phyloP scores from a whole-genome alignment of 2,888 invertebrate genomes.

The Tanypteryx hageni region DNA sequence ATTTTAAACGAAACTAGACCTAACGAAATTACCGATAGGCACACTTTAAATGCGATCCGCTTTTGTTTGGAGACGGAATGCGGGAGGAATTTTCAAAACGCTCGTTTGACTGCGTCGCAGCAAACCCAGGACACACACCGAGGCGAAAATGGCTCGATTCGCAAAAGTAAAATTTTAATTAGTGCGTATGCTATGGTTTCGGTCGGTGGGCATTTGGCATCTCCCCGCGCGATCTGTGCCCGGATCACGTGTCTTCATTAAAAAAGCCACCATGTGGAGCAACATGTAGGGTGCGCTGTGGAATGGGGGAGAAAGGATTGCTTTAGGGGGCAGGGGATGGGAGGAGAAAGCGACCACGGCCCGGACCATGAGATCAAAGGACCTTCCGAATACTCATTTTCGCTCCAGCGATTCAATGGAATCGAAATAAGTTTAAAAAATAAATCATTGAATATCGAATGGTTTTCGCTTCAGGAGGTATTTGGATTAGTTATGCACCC shows the following conservation, averaged over 20 bases:
- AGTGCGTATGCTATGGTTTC: background rate
- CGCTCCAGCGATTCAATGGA: background rate
- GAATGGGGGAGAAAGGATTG: background rate
- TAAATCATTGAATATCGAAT: constrained; percentile 8
- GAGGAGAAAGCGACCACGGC: background rate
- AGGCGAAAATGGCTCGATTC: background rate
- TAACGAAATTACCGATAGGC: background rate
- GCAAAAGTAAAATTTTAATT: constrained; percentile 19
- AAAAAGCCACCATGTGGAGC: background rate
- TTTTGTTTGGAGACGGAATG: too few relatives aligned
- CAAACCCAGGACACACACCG: background rate
- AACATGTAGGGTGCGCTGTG: background rate
- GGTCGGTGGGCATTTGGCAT: background rate
- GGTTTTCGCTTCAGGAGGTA: background rate
- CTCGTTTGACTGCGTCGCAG: background rate
- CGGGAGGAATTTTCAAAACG: background rate
- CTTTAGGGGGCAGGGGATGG: background rate
- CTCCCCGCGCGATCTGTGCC: background rate
- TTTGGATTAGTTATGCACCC: constrained; percentile 40
- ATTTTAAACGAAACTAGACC: background rate
- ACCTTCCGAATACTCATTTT: background rate
- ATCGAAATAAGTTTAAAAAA: background rate
- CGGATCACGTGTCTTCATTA: background rate
- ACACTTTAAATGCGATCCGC: background rate
- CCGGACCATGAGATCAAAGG: constrained; percentile 19